Evolutionary conservation across 2,113 vertebrate species (phyloP).

Genomic region (Piprites chloris): DNA sequence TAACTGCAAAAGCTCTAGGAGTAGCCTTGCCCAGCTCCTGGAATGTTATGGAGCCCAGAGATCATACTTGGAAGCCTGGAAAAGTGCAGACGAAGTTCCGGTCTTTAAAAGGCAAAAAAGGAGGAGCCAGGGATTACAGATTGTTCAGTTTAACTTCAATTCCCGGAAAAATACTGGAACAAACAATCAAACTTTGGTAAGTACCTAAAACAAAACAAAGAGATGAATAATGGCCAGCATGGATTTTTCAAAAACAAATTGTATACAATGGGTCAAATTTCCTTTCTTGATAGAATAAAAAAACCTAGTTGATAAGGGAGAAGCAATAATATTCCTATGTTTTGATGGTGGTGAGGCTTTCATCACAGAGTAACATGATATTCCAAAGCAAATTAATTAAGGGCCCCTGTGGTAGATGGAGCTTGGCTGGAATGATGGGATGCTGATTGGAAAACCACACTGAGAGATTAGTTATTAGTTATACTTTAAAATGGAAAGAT

Average conservation of each 20-base stretch:
- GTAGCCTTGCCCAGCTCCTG: not conserved
- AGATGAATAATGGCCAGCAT: constrained; percentile 15
- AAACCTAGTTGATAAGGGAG: not conserved
- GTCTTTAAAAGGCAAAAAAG: constrained; percentile 59
- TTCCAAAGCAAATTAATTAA: not conserved
- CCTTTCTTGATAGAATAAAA: not conserved
- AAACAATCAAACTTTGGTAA: constrained; percentile 57
- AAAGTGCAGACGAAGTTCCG: constrained; percentile 44
- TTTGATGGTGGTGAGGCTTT: not conserved
- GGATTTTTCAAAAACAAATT: constrained; percentile 20
- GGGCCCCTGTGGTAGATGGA: not conserved
- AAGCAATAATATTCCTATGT: not conserved
- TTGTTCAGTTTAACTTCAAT: constrained; percentile 62
- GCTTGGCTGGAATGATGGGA: not conserved
- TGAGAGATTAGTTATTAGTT: not conserved
- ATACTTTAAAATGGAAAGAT: not conserved
- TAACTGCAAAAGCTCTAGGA: not conserved
- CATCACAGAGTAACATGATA: not conserved
- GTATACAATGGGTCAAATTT: not conserved
- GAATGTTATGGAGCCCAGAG: not conserved
- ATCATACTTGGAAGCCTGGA: constrained; percentile 1
- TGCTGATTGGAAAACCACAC: not conserved
- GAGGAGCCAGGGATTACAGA: constrained; percentile 49
- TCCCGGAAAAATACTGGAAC: constrained; percentile 63
- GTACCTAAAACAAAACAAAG: constrained; percentile 49